A percentile compares a stretch with the other conserved stretches of the same genome.
phyloP scores from a whole-genome alignment of 53 echinoderm and acorn worm species.

The Echinometra lucunter region DNA sequence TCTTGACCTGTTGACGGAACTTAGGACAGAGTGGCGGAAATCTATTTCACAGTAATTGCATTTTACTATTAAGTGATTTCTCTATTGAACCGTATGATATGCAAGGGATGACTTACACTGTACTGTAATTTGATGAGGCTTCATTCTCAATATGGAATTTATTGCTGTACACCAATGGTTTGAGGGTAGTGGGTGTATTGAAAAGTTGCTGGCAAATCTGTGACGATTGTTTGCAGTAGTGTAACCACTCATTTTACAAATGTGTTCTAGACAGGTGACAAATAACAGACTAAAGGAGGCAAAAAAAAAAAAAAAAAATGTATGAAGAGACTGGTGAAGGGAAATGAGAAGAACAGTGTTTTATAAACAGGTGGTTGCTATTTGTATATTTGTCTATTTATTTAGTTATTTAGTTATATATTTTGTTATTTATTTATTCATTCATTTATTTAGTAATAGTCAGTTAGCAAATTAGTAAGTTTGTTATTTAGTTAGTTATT shows the following conservation, averaged over 20 bases:
- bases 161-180: background rate
- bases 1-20: constrained; percentile 23
- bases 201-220: background rate
- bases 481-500: no score
- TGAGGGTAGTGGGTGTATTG: background rate
- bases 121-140: background rate
- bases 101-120: background rate
- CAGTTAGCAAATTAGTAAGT: no score
- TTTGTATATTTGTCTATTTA: no score
- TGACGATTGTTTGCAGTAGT: no score
- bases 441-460: no score
- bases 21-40: constrained; percentile 22
- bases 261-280: no score
- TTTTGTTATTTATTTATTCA: no score
- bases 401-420: no score
- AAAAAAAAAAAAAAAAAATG: background rate
- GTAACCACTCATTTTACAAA: no score
- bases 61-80: background rate
- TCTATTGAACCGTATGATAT: background rate
- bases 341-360: no score
- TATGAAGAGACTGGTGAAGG: background rate
- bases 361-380: no score
- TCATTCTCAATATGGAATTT: background rate
- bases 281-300: background rate
- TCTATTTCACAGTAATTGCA: constrained; percentile 40